phyloP scores from a whole-genome alignment of 1,140 invertebrate species.

The Drosophila truncata region DNA sequence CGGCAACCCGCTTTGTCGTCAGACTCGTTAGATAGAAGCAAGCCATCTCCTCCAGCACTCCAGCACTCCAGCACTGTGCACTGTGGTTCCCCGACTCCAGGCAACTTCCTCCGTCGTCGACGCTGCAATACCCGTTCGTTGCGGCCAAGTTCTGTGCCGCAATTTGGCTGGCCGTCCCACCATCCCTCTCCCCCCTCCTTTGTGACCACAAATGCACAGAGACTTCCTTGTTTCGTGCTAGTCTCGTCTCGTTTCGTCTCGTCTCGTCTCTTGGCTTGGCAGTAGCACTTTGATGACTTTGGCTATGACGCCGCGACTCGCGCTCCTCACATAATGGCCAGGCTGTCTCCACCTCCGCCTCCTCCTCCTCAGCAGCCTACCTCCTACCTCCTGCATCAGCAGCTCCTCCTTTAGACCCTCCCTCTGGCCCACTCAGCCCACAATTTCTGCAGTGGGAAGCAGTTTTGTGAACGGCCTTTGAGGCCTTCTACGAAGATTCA shows the following conservation, averaged over 20 bases:
- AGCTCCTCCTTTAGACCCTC: conserved; percentile 4
- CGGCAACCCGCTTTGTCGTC: conserved; percentile 67
- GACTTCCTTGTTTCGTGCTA: conserved; percentile 81
- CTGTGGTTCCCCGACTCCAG: conserved; percentile 12
- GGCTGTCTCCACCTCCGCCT: conserved; percentile 34
- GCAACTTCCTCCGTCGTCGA: conserved; percentile 35
- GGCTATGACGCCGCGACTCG: conserved; percentile 52
- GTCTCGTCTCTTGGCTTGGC: conserved; percentile 57
- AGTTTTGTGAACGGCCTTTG: conserved; percentile 31
- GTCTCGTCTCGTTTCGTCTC: conserved; percentile 51
- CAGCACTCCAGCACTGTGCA: conserved; percentile 1
- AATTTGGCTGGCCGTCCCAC: conserved; percentile 47
- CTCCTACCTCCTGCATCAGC: conserved; percentile 4
- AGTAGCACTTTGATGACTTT: conserved; percentile 80
- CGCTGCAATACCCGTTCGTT: conserved; percentile 53
- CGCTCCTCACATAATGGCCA: conserved; percentile 30
- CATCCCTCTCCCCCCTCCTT: background rate
- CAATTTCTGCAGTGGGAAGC: conserved; percentile 33
- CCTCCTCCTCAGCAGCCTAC: conserved; percentile 7
- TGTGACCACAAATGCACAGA: conserved; percentile 59
- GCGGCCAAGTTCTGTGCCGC: conserved; percentile 76
- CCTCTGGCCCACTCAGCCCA: conserved; percentile 14
- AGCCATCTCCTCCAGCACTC: conserved; percentile 48
- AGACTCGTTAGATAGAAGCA: conserved; percentile 74
- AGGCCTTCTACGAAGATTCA: conserved; percentile 37